phyloP scores from a whole-genome alignment of 2,113 vertebrate species.

The Mastomys coucha region DNA sequence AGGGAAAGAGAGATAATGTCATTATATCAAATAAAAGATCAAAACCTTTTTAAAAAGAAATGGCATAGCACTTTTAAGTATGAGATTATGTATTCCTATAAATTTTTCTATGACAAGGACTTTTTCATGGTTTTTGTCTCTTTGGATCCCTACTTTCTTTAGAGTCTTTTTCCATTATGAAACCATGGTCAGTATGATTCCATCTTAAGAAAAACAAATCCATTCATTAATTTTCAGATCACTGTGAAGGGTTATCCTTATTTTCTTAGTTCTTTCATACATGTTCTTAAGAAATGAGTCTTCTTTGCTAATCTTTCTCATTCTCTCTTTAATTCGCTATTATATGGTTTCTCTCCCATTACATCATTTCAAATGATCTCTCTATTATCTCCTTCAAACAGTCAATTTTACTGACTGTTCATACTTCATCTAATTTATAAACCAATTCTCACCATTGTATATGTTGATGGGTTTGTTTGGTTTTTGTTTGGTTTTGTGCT shows the following conservation, averaged over 20 bases:
- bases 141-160: not conserved
- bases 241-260: not conserved
- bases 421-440: not conserved
- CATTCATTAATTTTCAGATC: not conserved
- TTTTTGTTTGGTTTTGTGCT: not conserved
- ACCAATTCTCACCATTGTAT: not conserved
- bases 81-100: not conserved
- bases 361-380: not conserved
- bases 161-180: not conserved
- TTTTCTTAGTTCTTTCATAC: not conserved
- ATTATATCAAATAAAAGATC: not conserved
- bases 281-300: conserved; percentile 23
- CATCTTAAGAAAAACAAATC: not conserved
- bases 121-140: not conserved
- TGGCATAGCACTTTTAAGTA: not conserved
- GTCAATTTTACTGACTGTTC: not conserved
- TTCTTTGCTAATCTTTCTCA: not conserved
- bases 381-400: not conserved
- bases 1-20: not conserved
- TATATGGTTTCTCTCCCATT: not conserved
- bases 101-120: not conserved
- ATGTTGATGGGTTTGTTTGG: not conserved
- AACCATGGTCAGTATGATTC: not conserved
- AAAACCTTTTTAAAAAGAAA: not conserved
- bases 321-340: not conserved